phyloP scores from a whole-genome alignment of 2,888 invertebrate species.

The Ferrisia virgata region DNA sequence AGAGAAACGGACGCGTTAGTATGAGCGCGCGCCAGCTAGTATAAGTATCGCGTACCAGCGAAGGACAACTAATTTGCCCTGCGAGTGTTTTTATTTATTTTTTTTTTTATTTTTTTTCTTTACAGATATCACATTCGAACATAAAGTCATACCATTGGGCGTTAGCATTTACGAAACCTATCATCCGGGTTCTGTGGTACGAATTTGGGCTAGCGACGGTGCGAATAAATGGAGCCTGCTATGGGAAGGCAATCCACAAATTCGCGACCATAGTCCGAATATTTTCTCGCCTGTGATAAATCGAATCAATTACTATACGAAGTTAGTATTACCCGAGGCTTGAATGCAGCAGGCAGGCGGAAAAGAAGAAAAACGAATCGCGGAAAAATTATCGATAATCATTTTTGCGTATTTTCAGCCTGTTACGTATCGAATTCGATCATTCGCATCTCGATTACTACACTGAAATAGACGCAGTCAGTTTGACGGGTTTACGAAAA shows the following conservation, averaged over 20 bases:
- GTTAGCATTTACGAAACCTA: slow-evolving; percentile 80
- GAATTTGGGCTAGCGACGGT: slow-evolving; percentile 68
- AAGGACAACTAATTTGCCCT: too few species aligned
- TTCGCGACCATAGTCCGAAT: slow-evolving; percentile 62
- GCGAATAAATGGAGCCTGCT: slow-evolving; percentile 66
- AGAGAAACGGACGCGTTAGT: too few species aligned
- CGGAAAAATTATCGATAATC: too few species aligned
- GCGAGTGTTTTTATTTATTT: too few species aligned
- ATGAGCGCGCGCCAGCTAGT: too few species aligned
- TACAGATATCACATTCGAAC: slow-evolving; percentile 65
- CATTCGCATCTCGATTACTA: slow-evolving; percentile 78
- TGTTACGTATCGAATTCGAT: slow-evolving; percentile 81
- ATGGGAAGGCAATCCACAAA: slow-evolving; percentile 71
- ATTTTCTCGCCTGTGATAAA: slow-evolving; percentile 73
- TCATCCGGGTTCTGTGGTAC: slow-evolving; percentile 78
- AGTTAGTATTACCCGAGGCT: too few species aligned
- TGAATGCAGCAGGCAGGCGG: too few species aligned
- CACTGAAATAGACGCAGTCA: slow-evolving; percentile 81
- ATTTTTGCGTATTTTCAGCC: slow-evolving; percentile 56
- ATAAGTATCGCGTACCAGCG: too few species aligned
- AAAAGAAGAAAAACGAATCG: not conserved
- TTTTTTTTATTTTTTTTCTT: not conserved
- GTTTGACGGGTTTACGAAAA: slow-evolving; percentile 64
- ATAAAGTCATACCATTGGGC: slow-evolving; percentile 65
- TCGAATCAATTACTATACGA: slow-evolving; percentile 59